Conservation (phyloP, 2,113 vertebrate species). For the Scatophagus argus region DNA sequence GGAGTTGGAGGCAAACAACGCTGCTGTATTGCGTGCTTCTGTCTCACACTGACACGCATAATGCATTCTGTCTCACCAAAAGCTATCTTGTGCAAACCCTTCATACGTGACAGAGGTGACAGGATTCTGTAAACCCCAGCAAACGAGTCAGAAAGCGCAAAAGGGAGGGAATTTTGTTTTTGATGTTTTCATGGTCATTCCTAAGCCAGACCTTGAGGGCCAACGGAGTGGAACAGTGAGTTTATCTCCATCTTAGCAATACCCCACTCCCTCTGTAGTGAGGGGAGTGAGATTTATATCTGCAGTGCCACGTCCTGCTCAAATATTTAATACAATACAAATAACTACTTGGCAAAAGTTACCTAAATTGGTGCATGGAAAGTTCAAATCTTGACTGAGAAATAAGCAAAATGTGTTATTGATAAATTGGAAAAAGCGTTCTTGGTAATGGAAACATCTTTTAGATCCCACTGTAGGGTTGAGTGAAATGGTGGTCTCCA, state of each 20-base stretch:
- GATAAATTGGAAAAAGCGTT: neutral
- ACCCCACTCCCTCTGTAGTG: neutral
- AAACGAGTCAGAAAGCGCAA: neutral
- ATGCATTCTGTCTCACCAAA: slow-evolving; percentile 20
- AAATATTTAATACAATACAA: neutral
- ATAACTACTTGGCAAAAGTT: neutral
- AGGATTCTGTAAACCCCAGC: slow-evolving; percentile 1
- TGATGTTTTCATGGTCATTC: slow-evolving; percentile 9
- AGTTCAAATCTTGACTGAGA: neutral
- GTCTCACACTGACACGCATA: slow-evolving; percentile 13
- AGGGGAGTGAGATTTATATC: slow-evolving; percentile 4
- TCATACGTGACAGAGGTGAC: slow-evolving; percentile 33
- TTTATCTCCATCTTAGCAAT: slow-evolving; percentile 12
- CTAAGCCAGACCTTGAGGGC: slow-evolving; percentile 18
- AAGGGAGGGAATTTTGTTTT: neutral
- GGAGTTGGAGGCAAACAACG: neutral
- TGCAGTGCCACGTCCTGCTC: neutral
- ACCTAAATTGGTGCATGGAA: neutral
- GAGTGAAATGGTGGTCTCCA: too few species aligned
- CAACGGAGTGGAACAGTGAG: slow-evolving; percentile 12
- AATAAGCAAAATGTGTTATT: neutral
- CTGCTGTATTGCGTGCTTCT: neutral
- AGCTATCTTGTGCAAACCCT: slow-evolving; percentile 8
- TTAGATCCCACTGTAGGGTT: too few species aligned
- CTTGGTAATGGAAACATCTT: neutral